Conservation (phyloP, 2,797 vertebrate species). For the Atherinosoma microstoma region DNA sequence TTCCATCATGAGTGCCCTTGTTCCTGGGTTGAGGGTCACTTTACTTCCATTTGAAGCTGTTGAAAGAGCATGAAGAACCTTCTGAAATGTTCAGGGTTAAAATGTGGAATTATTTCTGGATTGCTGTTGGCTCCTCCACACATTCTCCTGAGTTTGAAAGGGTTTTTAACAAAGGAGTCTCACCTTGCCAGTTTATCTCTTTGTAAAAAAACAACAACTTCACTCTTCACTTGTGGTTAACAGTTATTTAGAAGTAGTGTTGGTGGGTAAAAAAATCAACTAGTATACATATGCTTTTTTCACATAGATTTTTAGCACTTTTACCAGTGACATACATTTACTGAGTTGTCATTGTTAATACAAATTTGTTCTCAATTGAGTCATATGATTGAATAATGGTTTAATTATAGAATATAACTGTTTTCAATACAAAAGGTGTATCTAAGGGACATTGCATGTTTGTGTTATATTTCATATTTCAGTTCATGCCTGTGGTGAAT, state of each 20-base stretch:
- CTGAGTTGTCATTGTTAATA: no score
- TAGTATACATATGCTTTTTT: not conserved
- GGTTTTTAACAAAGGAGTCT: not conserved
- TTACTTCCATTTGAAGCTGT: not conserved
- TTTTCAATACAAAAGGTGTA: not conserved
- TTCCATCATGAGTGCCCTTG: slow-evolving; percentile 53
- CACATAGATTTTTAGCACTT: not conserved
- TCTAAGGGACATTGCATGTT: not conserved
- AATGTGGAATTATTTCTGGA: not conserved
- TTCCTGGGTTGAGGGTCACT: slow-evolving; percentile 38
- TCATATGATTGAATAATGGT: no score
- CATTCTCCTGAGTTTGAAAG: not conserved
- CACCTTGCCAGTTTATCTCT: not conserved
- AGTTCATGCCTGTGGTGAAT: not conserved
- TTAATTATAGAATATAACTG: no score
- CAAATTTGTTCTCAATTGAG: no score
- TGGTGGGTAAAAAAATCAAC: not conserved
- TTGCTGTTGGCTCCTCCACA: not conserved
- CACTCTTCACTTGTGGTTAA: not conserved
- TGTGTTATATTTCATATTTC: not conserved
- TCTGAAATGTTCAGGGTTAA: not conserved
- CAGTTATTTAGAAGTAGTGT: not conserved
- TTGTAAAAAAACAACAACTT: not conserved
- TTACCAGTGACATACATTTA: no score
- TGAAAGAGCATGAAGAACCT: not conserved